Base-by-base conservation (phyloP, 1,140 invertebrate species). In the Cydia amplana region DNA sequence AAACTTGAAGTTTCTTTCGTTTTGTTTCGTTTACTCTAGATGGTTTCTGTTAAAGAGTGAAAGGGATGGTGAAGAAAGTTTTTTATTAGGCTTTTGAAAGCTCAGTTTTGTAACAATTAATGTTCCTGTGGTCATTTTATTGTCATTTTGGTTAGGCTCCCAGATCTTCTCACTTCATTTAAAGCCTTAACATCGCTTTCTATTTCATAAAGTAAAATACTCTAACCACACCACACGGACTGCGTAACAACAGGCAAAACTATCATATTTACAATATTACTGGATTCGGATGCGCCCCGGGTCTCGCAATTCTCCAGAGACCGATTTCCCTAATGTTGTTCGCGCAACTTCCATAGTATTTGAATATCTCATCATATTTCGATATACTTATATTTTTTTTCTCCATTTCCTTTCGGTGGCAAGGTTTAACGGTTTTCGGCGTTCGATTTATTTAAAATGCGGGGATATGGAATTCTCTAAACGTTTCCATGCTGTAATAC, bases 351-450 rank as follows among this genome's bases (percentile, higher is more conserved):
- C 64, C 64, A 65, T 65, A 65, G 64, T 65, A 65, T 65, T 65
- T 65, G 64, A 65, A 65, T 72, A 72, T 72, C 70, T 72, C 70
- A 72, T 72, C 70, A 72, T 72, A 72, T 49, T 43, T 40, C 36
- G 36, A 49, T 72, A 72, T 72, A 72, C n/a, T n/a, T 12, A n/a
- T n/a, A n/a, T 12, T 72, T 43, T 72, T 72, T 72, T 43, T 9
- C 25, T 65, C 64, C 12, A 65, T 65, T 65, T 65, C 64, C 64
- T 65, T 25, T 65, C 64, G 23, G 60, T 65, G 6, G 23, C 28
- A 18, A 28, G 23, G 64, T 65, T 43, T 43, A 43, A 7, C 43
- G 43, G 43, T 43, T 65, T 16, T 16, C 25, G 28, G 25, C n/a
- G 64, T 28, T 65, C 23, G 16, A 64, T 25, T 25, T 64, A 25